Percentiles rank a stretch among this genome's conserved stretches.
phyloP scores from a whole-genome alignment of 2,113 vertebrate genomes.

The Aepyceros melampus region DNA sequence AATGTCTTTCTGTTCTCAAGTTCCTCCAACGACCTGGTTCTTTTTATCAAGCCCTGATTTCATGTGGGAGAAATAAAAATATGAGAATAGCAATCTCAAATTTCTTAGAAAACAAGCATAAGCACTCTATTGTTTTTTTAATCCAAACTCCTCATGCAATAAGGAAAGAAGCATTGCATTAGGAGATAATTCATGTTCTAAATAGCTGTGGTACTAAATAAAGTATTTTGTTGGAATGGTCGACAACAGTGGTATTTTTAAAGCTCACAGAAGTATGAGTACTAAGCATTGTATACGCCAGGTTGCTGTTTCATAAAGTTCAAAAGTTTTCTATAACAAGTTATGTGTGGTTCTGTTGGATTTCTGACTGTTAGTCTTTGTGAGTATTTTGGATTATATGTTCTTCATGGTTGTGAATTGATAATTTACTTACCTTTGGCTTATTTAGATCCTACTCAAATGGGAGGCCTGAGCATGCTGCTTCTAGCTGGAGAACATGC shows the following conservation, averaged over 20 bases:
- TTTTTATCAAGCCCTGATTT: slow-evolving; percentile 14
- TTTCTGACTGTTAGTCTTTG: slow-evolving; percentile 59
- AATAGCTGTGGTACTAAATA: background rate
- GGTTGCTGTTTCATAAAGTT: slow-evolving; percentile 55
- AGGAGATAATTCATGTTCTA: background rate
- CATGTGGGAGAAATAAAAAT: background rate
- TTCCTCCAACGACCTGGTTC: background rate
- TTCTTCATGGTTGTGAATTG: slow-evolving; percentile 60
- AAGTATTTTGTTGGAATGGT: background rate
- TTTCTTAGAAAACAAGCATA: background rate
- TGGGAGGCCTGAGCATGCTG: slow-evolving; percentile 98
- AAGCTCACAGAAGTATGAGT: background rate
- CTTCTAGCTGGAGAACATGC: slow-evolving; percentile 97
- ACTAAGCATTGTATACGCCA: background rate
- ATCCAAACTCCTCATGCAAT: background rate
- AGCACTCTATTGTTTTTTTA: background rate
- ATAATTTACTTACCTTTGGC: slow-evolving; percentile 65
- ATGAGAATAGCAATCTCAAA: background rate
- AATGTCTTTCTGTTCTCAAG: background rate
- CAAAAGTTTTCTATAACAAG: slow-evolving; percentile 65
- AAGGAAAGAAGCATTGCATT: background rate
- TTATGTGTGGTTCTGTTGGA: slow-evolving; percentile 67
- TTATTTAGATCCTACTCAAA: slow-evolving; percentile 94
- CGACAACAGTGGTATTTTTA: background rate
- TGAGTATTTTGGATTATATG: slow-evolving; percentile 30